phyloP scores from a whole-genome alignment of 2,888 invertebrate species.

The Eremobia ochroleuca region DNA sequence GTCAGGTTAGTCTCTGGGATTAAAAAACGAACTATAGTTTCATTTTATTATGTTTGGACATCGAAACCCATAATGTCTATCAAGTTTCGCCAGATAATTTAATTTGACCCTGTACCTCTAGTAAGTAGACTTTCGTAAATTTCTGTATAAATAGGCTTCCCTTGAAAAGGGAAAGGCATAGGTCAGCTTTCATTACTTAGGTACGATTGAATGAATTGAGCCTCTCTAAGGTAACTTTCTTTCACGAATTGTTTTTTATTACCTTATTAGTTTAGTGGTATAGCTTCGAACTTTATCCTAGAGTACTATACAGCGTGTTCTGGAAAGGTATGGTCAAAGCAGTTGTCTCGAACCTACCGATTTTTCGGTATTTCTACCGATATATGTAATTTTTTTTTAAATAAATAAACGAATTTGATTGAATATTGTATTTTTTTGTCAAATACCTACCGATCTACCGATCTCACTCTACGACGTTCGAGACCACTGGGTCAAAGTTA shows the following conservation, averaged over 20 bases:
- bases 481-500: not conserved
- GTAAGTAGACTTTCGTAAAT: not conserved
- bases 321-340: not conserved
- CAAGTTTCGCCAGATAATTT: not conserved
- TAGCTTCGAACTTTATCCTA: not conserved
- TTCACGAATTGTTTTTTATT: slow-evolving; percentile 16
- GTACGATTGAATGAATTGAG: slow-evolving; percentile 4
- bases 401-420: too few species aligned
- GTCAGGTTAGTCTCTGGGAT: too few species aligned
- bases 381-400: too few species aligned
- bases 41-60: not conserved
- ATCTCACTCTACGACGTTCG: too few species aligned
- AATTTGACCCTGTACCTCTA: not conserved
- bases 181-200: slow-evolving; percentile 44
- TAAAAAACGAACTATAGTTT: too few species aligned
- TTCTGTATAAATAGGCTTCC: not conserved
- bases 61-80: not conserved
- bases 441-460: too few species aligned
- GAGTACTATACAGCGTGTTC: not conserved
- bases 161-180: slow-evolving; percentile 33
- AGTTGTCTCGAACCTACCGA: too few species aligned
- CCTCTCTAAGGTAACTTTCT: not conserved
- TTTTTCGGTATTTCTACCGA: too few species aligned
- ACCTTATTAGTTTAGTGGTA: not conserved
- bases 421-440: too few species aligned